Evolutionary conservation across 2,113 vertebrate genomes (phyloP).

Genomic region (Neoarius graeffei): DNA sequence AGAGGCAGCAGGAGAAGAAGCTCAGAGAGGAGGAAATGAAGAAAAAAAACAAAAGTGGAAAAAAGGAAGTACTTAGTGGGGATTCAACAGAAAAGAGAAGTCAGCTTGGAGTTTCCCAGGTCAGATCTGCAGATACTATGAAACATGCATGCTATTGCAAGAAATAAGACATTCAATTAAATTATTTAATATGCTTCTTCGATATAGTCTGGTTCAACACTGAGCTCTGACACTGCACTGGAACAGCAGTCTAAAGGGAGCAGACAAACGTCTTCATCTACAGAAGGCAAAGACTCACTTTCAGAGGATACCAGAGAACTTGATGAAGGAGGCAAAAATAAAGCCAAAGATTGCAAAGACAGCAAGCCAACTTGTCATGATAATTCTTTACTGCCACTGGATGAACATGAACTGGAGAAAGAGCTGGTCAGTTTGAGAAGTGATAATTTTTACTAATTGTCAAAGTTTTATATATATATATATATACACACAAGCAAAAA

Average conservation of each 20-base stretch:
- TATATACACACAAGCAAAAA: too few relatives aligned
- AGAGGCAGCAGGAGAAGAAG: conserved; percentile 67
- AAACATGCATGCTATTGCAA: background rate
- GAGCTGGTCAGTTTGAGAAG: conserved; percentile 52
- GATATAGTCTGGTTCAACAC: conserved; percentile 45
- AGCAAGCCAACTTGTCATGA: background rate
- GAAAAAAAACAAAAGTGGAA: conserved; percentile 69
- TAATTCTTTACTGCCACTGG: background rate
- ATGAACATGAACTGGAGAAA: conserved; percentile 57
- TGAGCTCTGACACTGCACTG: conserved; percentile 51
- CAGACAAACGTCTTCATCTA: conserved; percentile 54
- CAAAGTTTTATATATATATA: too few relatives aligned
- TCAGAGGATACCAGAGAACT: conserved; percentile 58
- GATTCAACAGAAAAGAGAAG: conserved; percentile 64
- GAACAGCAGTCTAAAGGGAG: conserved; percentile 40
- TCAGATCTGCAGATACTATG: conserved; percentile 42
- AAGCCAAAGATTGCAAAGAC: conserved; percentile 49
- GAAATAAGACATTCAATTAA: background rate
- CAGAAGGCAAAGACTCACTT: conserved; percentile 45
- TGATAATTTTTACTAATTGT: background rate
- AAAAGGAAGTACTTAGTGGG: conserved; percentile 66
- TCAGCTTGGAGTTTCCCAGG: conserved; percentile 63
- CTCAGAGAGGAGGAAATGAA: conserved; percentile 75
- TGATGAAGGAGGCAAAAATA: conserved; percentile 59
- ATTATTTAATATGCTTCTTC: background rate